Conservation (phyloP, 2,888 invertebrate genomes). For the Meliscaeva auricollis region DNA sequence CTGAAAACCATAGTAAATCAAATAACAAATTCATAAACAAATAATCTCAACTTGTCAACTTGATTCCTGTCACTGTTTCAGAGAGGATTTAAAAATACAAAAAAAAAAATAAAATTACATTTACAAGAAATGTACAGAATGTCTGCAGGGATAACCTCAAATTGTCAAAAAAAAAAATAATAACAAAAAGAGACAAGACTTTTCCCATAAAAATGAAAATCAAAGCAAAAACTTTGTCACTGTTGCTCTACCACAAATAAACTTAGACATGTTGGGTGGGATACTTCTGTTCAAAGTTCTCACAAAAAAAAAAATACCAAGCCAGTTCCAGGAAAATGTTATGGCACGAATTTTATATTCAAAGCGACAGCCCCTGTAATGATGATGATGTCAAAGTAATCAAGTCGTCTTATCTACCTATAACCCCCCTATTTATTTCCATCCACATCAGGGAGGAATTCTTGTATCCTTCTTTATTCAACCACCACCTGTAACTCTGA, state of each 20-base stretch:
- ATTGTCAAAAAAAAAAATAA: neutral
- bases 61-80: constrained; percentile 16
- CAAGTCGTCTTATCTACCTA: constrained; percentile 61
- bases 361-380: constrained; percentile 54
- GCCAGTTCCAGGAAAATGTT: constrained; percentile 1
- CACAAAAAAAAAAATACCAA: neutral
- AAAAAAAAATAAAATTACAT: constrained; percentile 8
- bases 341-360: constrained; percentile 58
- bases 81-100: neutral
- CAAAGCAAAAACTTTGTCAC: constrained; percentile 30
- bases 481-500: constrained; percentile 68
- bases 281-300: constrained; percentile 11
- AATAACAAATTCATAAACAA: constrained; percentile 44
- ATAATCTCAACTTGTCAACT: constrained; percentile 60
- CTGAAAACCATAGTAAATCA: neutral
- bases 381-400: constrained; percentile 71
- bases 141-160: constrained; percentile 21
- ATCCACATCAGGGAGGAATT: neutral
- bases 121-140: neutral
- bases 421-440: constrained; percentile 17
- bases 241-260: neutral
- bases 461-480: constrained; percentile 9
- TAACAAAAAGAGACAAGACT: constrained; percentile 1
- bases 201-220: constrained; percentile 31
- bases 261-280: neutral